These are phyloP conservation scores for Siniperca knerii DNA, from an alignment of 2,113 vertebrate species.

Conservation along the genomic window DNA sequence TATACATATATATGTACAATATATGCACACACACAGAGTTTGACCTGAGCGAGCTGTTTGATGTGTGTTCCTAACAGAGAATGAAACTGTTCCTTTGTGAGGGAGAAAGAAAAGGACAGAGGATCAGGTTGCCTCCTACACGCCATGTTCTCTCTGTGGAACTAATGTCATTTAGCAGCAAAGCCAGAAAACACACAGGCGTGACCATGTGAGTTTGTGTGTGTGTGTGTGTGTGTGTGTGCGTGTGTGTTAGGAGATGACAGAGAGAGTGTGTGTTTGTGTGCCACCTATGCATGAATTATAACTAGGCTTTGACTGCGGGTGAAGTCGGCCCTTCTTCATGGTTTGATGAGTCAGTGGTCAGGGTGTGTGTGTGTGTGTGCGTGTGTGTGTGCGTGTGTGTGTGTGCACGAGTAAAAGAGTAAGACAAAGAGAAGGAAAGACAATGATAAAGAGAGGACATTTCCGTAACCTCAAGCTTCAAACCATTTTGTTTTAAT, in stretches of 20 bases:
- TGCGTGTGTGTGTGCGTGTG: constrained; percentile 42
- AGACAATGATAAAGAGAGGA: constrained; percentile 51
- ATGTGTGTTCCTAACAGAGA: constrained; percentile 74
- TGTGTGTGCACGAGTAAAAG: constrained; percentile 39
- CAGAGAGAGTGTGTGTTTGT: constrained; percentile 46
- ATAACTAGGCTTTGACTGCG: constrained; percentile 68
- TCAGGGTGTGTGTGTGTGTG: constrained; percentile 49
- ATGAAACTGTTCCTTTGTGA: constrained; percentile 83
- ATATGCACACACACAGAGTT: constrained; percentile 43
- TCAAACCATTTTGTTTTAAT: constrained; percentile 38
- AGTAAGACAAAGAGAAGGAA: constrained; percentile 54
- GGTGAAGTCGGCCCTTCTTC: constrained; percentile 68
- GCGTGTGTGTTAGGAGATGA: constrained; percentile 38
- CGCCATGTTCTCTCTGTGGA: constrained; percentile 80
- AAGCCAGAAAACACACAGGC: constrained; percentile 80
- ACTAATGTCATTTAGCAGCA: constrained; percentile 83
- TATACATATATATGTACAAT: constrained; percentile 22
- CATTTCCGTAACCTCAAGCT: constrained; percentile 45
- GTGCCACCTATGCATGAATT: constrained; percentile 75
- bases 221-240: constrained; percentile 50
- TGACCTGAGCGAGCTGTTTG: constrained; percentile 75
- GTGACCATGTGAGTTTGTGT: constrained; percentile 68
- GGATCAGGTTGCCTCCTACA: constrained; percentile 83
- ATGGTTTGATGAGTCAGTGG: constrained; percentile 77
- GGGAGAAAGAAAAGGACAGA: constrained; percentile 75